phyloP scores from a whole-genome alignment of 1,140 invertebrate species.

The Coptotermes formosanus region DNA sequence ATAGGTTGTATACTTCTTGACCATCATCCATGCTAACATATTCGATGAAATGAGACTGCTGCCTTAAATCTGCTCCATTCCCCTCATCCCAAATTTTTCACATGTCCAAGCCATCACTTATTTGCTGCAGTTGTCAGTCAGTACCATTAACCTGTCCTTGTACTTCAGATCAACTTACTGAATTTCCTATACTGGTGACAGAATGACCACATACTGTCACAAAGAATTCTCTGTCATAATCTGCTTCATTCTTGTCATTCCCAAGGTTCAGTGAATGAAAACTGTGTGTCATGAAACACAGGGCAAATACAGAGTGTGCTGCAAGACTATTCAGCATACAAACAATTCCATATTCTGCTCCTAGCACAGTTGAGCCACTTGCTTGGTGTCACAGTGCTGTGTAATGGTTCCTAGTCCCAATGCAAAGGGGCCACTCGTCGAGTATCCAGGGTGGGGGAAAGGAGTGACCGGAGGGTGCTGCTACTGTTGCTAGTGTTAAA shows the following conservation, averaged over 20 bases:
- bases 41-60: neutral
- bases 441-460: slow-evolving; percentile 55
- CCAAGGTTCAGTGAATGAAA: too few species aligned
- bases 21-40: neutral
- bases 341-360: too few species aligned
- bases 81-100: neutral
- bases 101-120: neutral
- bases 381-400: too few species aligned
- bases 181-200: neutral
- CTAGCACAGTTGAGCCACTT: too few species aligned
- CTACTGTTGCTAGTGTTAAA: slow-evolving; percentile 46
- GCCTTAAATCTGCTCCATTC: neutral
- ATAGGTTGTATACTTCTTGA: neutral
- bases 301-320: too few species aligned
- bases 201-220: neutral
- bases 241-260: too few species aligned
- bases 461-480: slow-evolving; percentile 58
- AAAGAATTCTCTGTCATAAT: too few species aligned
- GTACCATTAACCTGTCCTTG: neutral
- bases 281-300: too few species aligned
- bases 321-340: too few species aligned
- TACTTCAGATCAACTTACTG: neutral
- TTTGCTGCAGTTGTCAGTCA: neutral
- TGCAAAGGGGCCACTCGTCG: slow-evolving; percentile 24
- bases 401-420: slow-evolving; percentile 27